Conservation (phyloP, 2,113 vertebrate genomes). For the Benthochromis sp. region DNA sequence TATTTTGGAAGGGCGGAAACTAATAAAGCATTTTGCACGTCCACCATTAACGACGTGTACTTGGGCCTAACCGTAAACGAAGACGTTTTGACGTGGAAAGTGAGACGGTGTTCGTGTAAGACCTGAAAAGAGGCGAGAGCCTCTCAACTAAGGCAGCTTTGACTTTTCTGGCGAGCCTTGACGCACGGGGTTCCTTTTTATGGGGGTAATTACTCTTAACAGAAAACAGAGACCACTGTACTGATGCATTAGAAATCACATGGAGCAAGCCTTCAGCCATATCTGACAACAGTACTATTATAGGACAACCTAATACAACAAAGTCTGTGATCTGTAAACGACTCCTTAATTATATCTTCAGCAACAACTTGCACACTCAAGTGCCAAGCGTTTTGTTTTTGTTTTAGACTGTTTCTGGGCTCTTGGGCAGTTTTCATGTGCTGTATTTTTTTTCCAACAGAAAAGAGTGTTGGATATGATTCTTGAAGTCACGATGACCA, state of each 20-base stretch:
- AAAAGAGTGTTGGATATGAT: neutral
- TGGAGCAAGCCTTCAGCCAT: constrained; percentile 22
- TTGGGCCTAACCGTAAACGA: neutral
- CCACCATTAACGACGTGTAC: neutral
- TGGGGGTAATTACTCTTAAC: constrained; percentile 68
- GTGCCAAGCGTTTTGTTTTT: neutral
- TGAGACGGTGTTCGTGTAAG: neutral
- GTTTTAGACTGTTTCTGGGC: neutral
- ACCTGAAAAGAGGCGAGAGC: constrained; percentile 6
- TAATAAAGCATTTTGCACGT: neutral
- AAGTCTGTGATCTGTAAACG: neutral
- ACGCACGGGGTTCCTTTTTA: constrained; percentile 46
- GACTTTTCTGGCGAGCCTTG: constrained; percentile 27
- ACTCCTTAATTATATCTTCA: neutral
- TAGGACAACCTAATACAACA: neutral
- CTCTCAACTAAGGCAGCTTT: constrained; percentile 5
- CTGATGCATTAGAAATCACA: constrained; percentile 66
- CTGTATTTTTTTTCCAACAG: neutral
- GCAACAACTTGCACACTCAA: neutral
- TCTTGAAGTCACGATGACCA: neutral
- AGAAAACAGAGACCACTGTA: constrained; percentile 63
- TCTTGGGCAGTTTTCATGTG: neutral
- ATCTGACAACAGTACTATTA: constrained; percentile 17
- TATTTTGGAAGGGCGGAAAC: neutral
- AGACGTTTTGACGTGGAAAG: constrained; percentile 10